Evolutionary conservation across 2,888 invertebrate species (phyloP).

Genomic region (Eumacrocentrus americanus): DNA sequence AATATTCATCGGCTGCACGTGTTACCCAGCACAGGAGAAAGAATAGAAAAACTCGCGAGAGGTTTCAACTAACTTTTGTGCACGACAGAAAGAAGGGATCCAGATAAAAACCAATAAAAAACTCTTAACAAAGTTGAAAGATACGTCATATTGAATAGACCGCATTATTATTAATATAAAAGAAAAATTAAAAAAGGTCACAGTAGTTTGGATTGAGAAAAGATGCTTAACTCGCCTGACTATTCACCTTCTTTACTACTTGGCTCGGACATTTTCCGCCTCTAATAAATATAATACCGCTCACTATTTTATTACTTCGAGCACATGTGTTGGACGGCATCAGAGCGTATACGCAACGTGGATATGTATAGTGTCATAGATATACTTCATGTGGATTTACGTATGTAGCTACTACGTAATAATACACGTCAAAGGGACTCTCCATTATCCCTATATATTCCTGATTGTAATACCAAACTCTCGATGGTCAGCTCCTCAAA

Average conservation of each 20-base stretch:
- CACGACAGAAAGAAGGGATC: constrained; percentile 19
- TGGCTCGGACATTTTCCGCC: too few relatives aligned
- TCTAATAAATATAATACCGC: too few relatives aligned
- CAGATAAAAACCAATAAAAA: constrained; percentile 15
- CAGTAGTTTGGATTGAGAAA: background rate
- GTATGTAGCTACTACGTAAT: too few relatives aligned
- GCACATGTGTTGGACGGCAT: too few relatives aligned
- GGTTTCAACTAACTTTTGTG: constrained; percentile 28
- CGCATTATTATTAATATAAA: too few relatives aligned
- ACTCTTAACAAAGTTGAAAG: background rate
- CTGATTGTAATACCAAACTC: background rate
- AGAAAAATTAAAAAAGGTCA: background rate
- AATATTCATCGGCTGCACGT: constrained; percentile 35
- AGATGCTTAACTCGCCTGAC: too few relatives aligned
- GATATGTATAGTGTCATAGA: too few relatives aligned
- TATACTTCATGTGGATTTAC: too few relatives aligned
- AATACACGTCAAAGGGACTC: too few relatives aligned
- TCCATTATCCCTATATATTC: background rate
- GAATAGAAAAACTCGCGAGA: constrained; percentile 4
- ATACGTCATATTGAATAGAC: background rate
- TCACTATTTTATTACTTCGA: too few relatives aligned
- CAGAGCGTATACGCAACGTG: too few relatives aligned
- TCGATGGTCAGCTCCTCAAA: background rate
- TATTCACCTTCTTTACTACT: too few relatives aligned
- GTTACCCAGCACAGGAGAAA: constrained; percentile 19